Base-by-base conservation (phyloP, 2,888 invertebrate species). In the Atrina japonica region DNA sequence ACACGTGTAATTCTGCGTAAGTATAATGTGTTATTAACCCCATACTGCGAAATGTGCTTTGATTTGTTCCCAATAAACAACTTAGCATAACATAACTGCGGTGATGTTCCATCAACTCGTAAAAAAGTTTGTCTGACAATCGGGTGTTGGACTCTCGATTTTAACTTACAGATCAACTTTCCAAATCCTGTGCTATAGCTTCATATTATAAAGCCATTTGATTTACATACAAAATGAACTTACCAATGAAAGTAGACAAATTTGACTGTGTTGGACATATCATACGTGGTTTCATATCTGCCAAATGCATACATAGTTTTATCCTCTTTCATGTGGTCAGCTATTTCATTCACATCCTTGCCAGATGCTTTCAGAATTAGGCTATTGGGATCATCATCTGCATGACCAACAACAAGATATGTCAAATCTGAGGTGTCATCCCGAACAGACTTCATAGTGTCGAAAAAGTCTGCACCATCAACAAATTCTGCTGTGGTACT, bases 191-290 rank as follows among this genome's bases (percentile, higher is more conserved):
- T n/a, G n/a, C n/a, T n/a, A n/a, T n/a, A n/a, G n/a, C n/a, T n/a
- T n/a, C n/a, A n/a, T n/a, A n/a, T n/a, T n/a, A n/a, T n/a, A n/a
- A n/a, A n/a, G n/a, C n/a, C n/a, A n/a, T n/a, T n/a, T n/a, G n/a
- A n/a, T n/a, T n/a, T 49, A 25, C 14, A 49, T 49, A 14, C 53
- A 40, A 21, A 40, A 21, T 11, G n/a, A 7, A 75, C 87, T 78
- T 71, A 90, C 90, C 90, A 90, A 72, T 86, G 83, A 61, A 89
- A 84, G 76, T 88, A 88, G 61, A 89, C 86, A 83, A 89, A 90
- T 74, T 89, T 89, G 65, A 88, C 83, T 14, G 89, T 88, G 11
- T 74, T 86, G 16, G 88, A 88, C 88, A 89, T 85, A 70, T 90
- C 90, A 76, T 88, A 83, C 6, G 86, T 83, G 23, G 84, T 85